Evolutionary conservation across 2,113 vertebrate genomes (phyloP), one percentile per base, ranked within the genome.

Genomic region (Neomonachus schauinslandi): DNA sequence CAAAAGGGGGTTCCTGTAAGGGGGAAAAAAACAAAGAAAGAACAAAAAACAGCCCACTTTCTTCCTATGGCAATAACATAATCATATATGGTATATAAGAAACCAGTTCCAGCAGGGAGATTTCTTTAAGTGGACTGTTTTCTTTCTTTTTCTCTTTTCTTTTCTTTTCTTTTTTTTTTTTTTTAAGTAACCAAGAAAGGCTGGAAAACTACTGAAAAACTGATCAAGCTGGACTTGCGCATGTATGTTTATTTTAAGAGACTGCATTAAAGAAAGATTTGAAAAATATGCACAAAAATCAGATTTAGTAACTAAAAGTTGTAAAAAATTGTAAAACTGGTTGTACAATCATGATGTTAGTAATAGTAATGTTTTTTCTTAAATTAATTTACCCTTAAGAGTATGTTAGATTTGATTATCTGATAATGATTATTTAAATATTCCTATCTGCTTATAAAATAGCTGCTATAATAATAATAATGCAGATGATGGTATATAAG

Each of bases 161-260:
- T 31, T 84, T 14, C 16, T 33, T 57, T 42, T 9, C 21, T 21
- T 24, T 55, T 59, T 95, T 39, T 71, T 42, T 91, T 87, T 98
- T 98, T 97, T 97, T 92, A 95, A 97, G 97, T 87, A 98, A 98
- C 94, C 97, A 98, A 99, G 98, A 99, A 98, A 99, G 98, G 99
- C 99, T 99, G 99, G 99, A 99, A 99, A 99, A 99, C 98, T 99
- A 99, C 99, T 99, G 99, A 99, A 98, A 99, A 99, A 99, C 99
- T 99, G 99, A 99, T 99, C 99, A 99, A 99, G 99, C 99, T 99
- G 99, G 99, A 99, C 99, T 99, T 99, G 99, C 98, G 99, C 98
- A 98, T 99, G 98, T 98, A 99, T 98, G 98, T 99, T 99, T 99
- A 99, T 99, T 99, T 99, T 98, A 98, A 99, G 97, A 99, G 99